Evolutionary conservation across 2,888 invertebrate species (phyloP), one percentile per base, ranked within the genome.

Genomic region (Lochmaea capreae): DNA sequence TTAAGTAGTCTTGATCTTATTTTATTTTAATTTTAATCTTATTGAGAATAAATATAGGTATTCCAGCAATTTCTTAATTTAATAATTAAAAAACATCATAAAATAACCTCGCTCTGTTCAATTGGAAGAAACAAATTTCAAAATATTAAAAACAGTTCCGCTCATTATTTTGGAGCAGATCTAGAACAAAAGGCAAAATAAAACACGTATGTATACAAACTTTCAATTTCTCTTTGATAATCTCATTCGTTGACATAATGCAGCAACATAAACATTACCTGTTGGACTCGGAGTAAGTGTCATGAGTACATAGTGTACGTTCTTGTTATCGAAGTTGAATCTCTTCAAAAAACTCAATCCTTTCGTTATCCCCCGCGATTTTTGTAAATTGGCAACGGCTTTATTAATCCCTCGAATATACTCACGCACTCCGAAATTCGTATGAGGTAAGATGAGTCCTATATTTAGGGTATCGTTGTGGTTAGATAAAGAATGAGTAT

Each of bases 201-300:
- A 39, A 8, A 39, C 33, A 8, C 33, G 8, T 39, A 39, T 33
- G 33, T 33, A 33, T 39, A 9, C 8, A 39, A 39, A 39, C 33
- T 39, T 5, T 39, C 8, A 39, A 39, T 39, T 39, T 39, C 33
- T 16, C 10, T 54, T 54, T 10, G 3, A 54, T 46, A 46, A 3
- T 54, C 3, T 54, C 16, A 16, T 54, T 18, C n/a, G 2, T 16
- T 54, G 54, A 11, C 18, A 18, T 54, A 54, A 18, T 54, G 16
- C 61, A 61, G 14, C 8, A n/a, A n/a, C n/a, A 39, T n/a, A 61
- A 33, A 61, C 14, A 33, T 82, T 79, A 93, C 93, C 93, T 89
- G 92, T 93, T 72, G 93, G 93, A 87, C 92, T 93, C 43, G 93
- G 93, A 76, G 92, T 93, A 74, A 93, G 87, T 74, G 90, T 90